Percentiles rank a stretch among this genome's conserved stretches.
Conservation (phyloP, 2,888 invertebrate species). For the Hololepta plana region DNA sequence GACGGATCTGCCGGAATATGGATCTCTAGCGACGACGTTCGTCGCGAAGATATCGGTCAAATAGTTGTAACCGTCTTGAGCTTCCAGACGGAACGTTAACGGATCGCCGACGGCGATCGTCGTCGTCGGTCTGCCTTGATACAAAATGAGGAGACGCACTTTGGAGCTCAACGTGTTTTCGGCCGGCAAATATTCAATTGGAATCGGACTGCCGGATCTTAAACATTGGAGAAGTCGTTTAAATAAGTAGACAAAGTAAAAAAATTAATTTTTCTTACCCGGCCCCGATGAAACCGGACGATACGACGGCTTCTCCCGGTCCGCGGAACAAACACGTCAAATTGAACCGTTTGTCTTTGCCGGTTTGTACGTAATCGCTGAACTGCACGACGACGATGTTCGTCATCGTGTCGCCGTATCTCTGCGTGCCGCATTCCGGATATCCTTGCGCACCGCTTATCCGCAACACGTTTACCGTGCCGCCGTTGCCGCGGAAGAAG, state of each 20-base stretch:
- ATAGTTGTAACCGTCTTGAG: constrained; percentile 77
- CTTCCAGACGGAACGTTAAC: constrained; percentile 71
- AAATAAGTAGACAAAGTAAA: constrained; percentile 1
- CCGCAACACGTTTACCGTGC: constrained; percentile 61
- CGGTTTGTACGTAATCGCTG: constrained; percentile 83
- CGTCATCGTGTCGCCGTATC: constrained; percentile 79
- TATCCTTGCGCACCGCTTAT: constrained; percentile 85
- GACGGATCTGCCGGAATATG: constrained; percentile 77
- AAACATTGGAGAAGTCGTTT: constrained; percentile 18
- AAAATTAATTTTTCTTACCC: constrained; percentile 30
- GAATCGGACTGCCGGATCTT: constrained; percentile 81
- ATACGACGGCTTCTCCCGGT: constrained; percentile 83
- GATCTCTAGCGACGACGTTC: constrained; percentile 82
- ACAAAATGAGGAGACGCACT: constrained; percentile 67
- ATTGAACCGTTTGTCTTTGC: constrained; percentile 78
- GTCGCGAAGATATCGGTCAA: constrained; percentile 83
- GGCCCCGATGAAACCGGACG: constrained; percentile 81
- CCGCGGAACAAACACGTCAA: constrained; percentile 83
- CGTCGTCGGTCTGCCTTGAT: constrained; percentile 80
- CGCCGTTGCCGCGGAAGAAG: constrained; percentile 82
- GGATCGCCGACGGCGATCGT: constrained; percentile 89
- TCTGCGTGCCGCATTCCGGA: constrained; percentile 80
- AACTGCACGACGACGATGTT: constrained; percentile 89
- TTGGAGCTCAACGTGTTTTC: constrained; percentile 82
- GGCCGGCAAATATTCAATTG: constrained; percentile 81